A percentile compares a stretch with the other conserved stretches of the same genome.
Conservation (phyloP, 2,888 invertebrate species). For the Alloscopus bannaensis region DNA sequence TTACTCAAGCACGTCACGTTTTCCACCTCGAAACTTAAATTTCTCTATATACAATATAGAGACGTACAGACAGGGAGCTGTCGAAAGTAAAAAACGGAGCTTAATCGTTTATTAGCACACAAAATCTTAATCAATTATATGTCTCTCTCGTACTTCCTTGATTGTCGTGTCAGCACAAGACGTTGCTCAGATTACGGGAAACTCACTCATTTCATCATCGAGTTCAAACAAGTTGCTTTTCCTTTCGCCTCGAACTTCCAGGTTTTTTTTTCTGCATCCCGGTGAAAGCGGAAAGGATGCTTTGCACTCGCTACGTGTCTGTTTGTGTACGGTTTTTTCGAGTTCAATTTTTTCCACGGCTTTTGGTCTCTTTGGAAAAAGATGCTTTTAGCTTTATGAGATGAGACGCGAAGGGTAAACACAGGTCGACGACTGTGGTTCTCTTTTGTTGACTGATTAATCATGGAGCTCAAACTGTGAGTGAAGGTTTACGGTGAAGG, state of each 20-base stretch:
- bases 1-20: constrained; percentile 20
- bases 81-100: no score
- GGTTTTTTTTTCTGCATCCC: no score
- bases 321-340: no score
- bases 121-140: constrained; percentile 45
- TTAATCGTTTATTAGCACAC: constrained; percentile 53
- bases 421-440: constrained; percentile 45
- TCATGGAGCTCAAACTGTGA: constrained; percentile 42
- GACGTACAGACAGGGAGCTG: not conserved
- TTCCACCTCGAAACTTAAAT: not conserved
- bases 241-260: no score
- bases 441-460: constrained; percentile 54
- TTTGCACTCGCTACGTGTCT: not conserved
- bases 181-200: constrained; percentile 30
- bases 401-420: constrained; percentile 22
- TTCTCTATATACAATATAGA: no score
- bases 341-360: no score
- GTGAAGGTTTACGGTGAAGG: constrained; percentile 6
- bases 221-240: constrained; percentile 51
- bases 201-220: constrained; percentile 33
- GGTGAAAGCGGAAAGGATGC: constrained; percentile 5
- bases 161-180: constrained; percentile 20
- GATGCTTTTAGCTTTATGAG: constrained; percentile 49
- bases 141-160: not conserved
- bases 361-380: no score